Conservation (phyloP, 1,140 invertebrate genomes). For the Paracyclopina nana region DNA sequence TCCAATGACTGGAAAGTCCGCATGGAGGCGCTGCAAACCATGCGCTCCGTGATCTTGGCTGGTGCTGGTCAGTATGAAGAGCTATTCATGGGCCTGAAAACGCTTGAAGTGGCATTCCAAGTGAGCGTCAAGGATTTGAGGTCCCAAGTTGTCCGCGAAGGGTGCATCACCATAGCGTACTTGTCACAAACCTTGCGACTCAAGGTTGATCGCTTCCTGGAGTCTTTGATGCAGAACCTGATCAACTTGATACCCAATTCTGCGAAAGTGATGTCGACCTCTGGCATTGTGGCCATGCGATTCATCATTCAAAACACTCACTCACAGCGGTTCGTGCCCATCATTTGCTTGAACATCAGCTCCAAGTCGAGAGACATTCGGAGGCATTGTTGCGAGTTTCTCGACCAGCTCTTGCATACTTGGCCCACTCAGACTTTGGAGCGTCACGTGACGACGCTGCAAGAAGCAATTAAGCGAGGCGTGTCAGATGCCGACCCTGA, state of each 20-base stretch:
- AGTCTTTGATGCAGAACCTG: constrained; percentile 53
- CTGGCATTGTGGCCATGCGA: constrained; percentile 59
- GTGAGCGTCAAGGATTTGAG: constrained; percentile 69
- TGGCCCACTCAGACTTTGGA: constrained; percentile 67
- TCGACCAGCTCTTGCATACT: constrained; percentile 57
- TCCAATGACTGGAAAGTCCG: constrained; percentile 81
- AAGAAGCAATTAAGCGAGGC: constrained; percentile 68
- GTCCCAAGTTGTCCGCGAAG: constrained; percentile 63
- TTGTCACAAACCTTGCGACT: constrained; percentile 59
- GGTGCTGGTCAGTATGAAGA: constrained; percentile 59
- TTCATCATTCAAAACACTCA: constrained; percentile 80
- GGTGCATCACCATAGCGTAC: constrained; percentile 80
- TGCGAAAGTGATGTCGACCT: constrained; percentile 84
- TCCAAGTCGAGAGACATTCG: constrained; percentile 86
- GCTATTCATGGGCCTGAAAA: constrained; percentile 54
- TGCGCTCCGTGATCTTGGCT: constrained; percentile 56
- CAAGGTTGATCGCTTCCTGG: constrained; percentile 56
- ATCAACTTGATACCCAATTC: constrained; percentile 86
- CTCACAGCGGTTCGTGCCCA: constrained; percentile 57
- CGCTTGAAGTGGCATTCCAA: constrained; percentile 56
- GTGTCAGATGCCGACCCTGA: constrained; percentile 78
- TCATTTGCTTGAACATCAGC: constrained; percentile 50
- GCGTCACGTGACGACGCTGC: constrained; percentile 48
- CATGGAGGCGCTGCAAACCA: constrained; percentile 60
- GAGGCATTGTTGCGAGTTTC: constrained; percentile 54